Percentiles rank a stretch among this genome's conserved stretches.
Evolutionary conservation across 1,140 invertebrate species (phyloP).

Genomic region (silkworm (Bombyx mori)): DNA sequence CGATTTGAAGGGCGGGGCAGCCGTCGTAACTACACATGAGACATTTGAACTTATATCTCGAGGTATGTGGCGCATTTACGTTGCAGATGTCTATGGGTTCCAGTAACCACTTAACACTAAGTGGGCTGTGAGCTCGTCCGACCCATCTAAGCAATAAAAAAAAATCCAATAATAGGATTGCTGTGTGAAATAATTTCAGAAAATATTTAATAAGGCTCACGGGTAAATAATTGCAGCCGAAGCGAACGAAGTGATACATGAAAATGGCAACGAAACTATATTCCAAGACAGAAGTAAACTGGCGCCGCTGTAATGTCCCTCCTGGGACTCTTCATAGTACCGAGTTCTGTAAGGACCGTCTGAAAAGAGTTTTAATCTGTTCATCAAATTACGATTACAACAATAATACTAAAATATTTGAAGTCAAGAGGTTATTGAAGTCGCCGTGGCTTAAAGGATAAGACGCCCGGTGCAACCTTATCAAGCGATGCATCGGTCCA

Average conservation of each 20-base stretch:
- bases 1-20: too few species aligned
- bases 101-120: too few species aligned
- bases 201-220: conserved; percentile 67
- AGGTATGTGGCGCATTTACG: too few species aligned
- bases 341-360: conserved; percentile 87
- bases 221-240: conserved; percentile 81
- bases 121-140: too few species aligned
- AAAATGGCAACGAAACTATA: conserved; percentile 84
- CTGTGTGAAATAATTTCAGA: too few species aligned
- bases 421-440: background rate
- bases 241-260: conserved; percentile 77
- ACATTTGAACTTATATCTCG: too few species aligned
- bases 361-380: conserved; percentile 41
- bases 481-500: background rate
- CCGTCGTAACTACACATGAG: too few species aligned
- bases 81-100: too few species aligned
- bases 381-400: background rate
- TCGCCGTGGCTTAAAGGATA: background rate
- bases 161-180: too few species aligned
- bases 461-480: background rate
- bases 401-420: background rate
- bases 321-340: conserved; percentile 91
- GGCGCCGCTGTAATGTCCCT: conserved; percentile 89
- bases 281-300: conserved; percentile 86
- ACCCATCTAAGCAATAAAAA: too few species aligned